Evolutionary conservation across 2,113 vertebrate genomes (phyloP).

Genomic region (human): DNA sequence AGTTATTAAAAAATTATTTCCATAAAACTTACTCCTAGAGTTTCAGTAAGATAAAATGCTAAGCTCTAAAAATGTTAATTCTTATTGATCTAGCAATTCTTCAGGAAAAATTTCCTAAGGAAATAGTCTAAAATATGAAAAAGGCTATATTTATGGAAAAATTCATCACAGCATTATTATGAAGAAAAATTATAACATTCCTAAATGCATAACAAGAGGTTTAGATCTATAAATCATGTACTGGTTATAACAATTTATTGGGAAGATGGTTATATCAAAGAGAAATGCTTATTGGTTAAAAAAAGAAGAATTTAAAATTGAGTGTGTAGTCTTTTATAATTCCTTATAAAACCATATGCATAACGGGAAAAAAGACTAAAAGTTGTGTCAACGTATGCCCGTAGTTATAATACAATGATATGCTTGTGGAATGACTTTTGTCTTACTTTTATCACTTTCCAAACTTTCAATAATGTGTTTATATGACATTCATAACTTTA

Average conservation of each 20-base stretch:
- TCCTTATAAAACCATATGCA: background rate
- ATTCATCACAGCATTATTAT: background rate
- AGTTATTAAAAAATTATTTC: background rate
- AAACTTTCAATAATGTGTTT: slow-evolving; percentile 3
- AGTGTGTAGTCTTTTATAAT: slow-evolving; percentile 4
- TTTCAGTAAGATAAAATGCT: slow-evolving; percentile 41
- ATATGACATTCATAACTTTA: background rate
- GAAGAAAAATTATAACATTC: background rate
- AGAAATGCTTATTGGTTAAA: slow-evolving; percentile 14
- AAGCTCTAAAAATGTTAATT: background rate
- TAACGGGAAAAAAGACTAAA: background rate
- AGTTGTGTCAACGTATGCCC: background rate
- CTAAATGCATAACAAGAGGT: background rate
- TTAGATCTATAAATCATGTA: background rate
- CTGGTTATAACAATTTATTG: background rate
- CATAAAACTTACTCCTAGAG: background rate
- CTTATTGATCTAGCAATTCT: background rate
- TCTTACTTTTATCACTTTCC: background rate
- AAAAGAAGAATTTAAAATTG: slow-evolving; percentile 34
- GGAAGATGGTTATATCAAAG: background rate
- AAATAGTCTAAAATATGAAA: slow-evolving; percentile 47
- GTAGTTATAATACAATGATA: background rate
- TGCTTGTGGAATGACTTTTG: background rate
- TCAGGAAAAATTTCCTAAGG: background rate
- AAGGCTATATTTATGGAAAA: background rate